Evolutionary conservation across 1,140 invertebrate genomes (phyloP).

Genomic region (Calliphora vicina): DNA sequence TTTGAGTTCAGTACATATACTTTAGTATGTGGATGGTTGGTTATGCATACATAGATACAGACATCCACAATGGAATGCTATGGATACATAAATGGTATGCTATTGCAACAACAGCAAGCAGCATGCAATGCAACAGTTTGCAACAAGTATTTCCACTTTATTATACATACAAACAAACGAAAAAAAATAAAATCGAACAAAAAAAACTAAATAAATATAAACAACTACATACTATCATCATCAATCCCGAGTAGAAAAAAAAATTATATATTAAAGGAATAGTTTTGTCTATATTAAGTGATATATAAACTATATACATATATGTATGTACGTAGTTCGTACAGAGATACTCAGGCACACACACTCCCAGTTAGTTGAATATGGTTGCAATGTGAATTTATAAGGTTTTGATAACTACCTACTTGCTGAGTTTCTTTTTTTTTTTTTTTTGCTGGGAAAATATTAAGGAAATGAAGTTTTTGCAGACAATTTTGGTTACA

Average conservation of each 20-base stretch:
- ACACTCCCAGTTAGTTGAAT: no score
- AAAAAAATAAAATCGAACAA: neutral
- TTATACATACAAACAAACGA: conserved; percentile 4
- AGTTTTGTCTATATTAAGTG: conserved; percentile 10
- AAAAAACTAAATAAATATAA: neutral
- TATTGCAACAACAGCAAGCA: conserved; percentile 39
- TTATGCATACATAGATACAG: neutral
- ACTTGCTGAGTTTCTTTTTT: no score
- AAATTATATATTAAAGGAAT: neutral
- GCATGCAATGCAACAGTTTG: conserved; percentile 51
- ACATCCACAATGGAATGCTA: conserved; percentile 44
- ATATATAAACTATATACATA: neutral
- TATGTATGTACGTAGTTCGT: no score
- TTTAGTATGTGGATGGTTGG: neutral
- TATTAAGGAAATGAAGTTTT: no score
- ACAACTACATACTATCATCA: neutral
- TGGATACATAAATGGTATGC: conserved; percentile 41
- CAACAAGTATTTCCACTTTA: conserved; percentile 62
- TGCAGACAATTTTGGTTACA: no score
- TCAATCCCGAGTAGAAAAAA: neutral
- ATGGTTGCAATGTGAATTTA: no score
- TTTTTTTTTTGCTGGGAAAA: no score
- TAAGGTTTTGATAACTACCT: no score
- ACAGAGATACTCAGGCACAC: neutral
- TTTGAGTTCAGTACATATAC: neutral